These are phyloP conservation scores for Latheticus oryzae DNA, from an alignment of 2,888 invertebrate genomes.

Conservation along the genomic window DNA sequence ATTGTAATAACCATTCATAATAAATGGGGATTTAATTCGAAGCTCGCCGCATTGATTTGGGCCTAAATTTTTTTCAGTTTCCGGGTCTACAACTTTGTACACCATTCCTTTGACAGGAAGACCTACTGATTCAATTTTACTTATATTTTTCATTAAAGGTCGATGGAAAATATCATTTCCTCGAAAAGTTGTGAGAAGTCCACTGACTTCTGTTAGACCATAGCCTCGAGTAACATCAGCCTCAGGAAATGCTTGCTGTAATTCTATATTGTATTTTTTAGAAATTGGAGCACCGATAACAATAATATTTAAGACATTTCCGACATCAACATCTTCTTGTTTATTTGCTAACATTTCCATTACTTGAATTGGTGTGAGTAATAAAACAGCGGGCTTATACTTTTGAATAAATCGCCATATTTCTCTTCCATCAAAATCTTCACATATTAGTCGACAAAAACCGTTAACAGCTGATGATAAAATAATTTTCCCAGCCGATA, in stretches of 20 bases:
- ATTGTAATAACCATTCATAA: constrained; percentile 28
- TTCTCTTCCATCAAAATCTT: constrained; percentile 18
- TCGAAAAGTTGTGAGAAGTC: constrained; percentile 55
- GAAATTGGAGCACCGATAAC: constrained; percentile 13
- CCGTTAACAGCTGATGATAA: neutral
- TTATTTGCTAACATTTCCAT: constrained; percentile 9
- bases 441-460: constrained; percentile 6
- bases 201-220: constrained; percentile 60
- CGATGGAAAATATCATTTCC: constrained; percentile 49
- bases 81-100: constrained; percentile 47
- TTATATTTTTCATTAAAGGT: constrained; percentile 49
- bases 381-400: constrained; percentile 35
- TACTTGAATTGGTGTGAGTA: constrained; percentile 8
- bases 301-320: neutral
- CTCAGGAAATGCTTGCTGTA: constrained; percentile 50
- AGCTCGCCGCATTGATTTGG: constrained; percentile 24
- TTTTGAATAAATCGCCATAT: constrained; percentile 17
- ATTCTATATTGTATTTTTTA: constrained; percentile 6
- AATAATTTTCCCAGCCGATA: constrained; percentile 8
- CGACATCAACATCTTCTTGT: neutral
- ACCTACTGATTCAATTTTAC: constrained; percentile 50
- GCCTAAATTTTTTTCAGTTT: constrained; percentile 9
- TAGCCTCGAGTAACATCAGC: constrained; percentile 55
- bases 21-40: constrained; percentile 12
- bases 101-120: constrained; percentile 50